These are phyloP conservation scores for Epinotia demarniana DNA, from an alignment of 2,888 invertebrate genomes.

Conservation along the genomic window DNA sequence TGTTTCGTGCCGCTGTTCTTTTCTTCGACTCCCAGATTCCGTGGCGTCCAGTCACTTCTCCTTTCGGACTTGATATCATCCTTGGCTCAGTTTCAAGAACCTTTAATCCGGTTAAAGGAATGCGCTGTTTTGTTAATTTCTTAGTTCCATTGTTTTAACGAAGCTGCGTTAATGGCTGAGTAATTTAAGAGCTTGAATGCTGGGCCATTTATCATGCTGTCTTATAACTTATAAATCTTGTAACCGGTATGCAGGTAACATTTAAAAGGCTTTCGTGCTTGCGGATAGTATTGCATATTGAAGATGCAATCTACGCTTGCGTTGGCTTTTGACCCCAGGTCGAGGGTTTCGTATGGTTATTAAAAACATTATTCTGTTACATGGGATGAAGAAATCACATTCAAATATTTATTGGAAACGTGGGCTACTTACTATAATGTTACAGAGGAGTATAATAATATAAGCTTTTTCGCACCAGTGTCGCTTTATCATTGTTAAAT, in stretches of 20 bases:
- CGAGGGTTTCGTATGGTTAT: slow-evolving; percentile 58
- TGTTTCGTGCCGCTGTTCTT: slow-evolving; percentile 64
- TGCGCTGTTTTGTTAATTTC: slow-evolving; percentile 34
- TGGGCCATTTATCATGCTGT: slow-evolving; percentile 34
- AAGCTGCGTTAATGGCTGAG: slow-evolving; percentile 29
- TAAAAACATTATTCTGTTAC: slow-evolving; percentile 47
- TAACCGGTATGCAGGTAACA: slow-evolving; percentile 68
- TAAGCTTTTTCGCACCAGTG: too few relatives aligned
- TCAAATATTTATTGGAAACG: background rate
- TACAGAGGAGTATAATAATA: too few relatives aligned
- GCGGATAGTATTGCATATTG: slow-evolving; percentile 58
- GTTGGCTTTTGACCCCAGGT: slow-evolving; percentile 68
- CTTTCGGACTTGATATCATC: slow-evolving; percentile 71
- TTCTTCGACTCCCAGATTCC: slow-evolving; percentile 70
- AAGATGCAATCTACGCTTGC: slow-evolving; percentile 67
- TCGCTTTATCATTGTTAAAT: too few relatives aligned
- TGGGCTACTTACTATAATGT: background rate
- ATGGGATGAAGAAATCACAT: slow-evolving; percentile 31
- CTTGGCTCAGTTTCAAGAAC: slow-evolving; percentile 61
- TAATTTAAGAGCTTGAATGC: slow-evolving; percentile 24
- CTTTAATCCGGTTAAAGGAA: slow-evolving; percentile 36
- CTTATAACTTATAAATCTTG: slow-evolving; percentile 53
- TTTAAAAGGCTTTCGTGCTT: slow-evolving; percentile 57
- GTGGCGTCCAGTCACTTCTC: slow-evolving; percentile 62
- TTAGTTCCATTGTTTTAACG: slow-evolving; percentile 37